These are phyloP conservation scores for Reticulitermes lucifugus DNA, from an alignment of 2,888 invertebrate genomes.

Conservation along the genomic window DNA sequence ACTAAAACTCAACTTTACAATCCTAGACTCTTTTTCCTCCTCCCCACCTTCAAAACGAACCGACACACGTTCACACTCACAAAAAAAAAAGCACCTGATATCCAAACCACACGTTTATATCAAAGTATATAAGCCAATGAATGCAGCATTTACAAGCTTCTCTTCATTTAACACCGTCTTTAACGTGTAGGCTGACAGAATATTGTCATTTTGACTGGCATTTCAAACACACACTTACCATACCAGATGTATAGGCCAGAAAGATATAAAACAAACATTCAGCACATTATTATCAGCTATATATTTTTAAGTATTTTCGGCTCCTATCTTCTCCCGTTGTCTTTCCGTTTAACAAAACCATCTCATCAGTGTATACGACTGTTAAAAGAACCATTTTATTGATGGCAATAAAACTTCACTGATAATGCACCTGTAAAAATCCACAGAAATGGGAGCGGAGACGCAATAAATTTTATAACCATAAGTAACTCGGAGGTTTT, in stretches of 20 bases:
- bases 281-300: conserved; percentile 4
- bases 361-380: conserved; percentile 40
- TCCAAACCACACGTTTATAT: conserved; percentile 13
- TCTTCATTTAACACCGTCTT: background rate
- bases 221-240: conserved; percentile 39
- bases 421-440: conserved; percentile 43
- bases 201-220: conserved; percentile 44
- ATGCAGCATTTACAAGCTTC: background rate
- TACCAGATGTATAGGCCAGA: background rate
- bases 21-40: conserved; percentile 6
- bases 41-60: background rate
- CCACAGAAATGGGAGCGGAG: background rate
- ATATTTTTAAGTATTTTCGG: background rate
- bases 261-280: conserved; percentile 35
- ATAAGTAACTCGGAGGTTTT: background rate
- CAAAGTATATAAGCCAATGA: background rate
- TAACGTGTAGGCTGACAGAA: background rate
- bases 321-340: background rate
- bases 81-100: conserved; percentile 27
- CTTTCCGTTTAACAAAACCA: conserved; percentile 23
- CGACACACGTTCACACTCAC: background rate
- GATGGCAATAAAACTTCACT: conserved; percentile 22
- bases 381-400: conserved; percentile 43
- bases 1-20: conserved; percentile 42
- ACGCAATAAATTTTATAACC: background rate